Conservation (phyloP, 2,797 vertebrate species). For the Bufotes viridis region DNA sequence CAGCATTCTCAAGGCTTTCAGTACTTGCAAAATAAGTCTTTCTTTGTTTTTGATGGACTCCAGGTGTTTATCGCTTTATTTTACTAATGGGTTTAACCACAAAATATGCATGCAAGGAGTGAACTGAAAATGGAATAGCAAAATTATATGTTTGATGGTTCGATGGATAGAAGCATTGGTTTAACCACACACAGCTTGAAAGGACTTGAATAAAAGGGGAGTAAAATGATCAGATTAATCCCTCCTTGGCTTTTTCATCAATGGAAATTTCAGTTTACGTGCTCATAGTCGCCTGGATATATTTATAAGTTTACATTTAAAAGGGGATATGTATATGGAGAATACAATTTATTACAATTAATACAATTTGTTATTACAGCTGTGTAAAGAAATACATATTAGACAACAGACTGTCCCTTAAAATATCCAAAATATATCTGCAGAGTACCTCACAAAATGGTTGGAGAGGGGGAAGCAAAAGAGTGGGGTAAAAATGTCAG, state of each 20-base stretch:
- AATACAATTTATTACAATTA: too few relatives aligned
- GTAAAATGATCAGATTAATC: constrained; percentile 16
- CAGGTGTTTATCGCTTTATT: constrained; percentile 82
- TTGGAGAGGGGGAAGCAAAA: too few relatives aligned
- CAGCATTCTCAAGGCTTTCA: constrained; percentile 71
- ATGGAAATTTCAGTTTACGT: background rate
- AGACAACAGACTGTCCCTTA: too few relatives aligned
- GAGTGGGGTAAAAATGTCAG: too few relatives aligned
- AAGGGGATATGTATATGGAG: background rate
- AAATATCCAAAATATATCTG: too few relatives aligned
- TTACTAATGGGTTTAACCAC: constrained; percentile 78
- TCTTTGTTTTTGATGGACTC: constrained; percentile 84
- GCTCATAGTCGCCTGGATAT: background rate
- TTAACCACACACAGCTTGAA: constrained; percentile 48
- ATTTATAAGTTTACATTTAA: background rate
- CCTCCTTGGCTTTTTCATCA: background rate
- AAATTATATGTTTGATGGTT: constrained; percentile 74
- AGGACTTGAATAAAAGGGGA: background rate
- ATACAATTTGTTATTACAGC: too few relatives aligned
- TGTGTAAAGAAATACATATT: too few relatives aligned
- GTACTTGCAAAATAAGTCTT: constrained; percentile 75
- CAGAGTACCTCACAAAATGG: too few relatives aligned
- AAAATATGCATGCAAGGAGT: constrained; percentile 70
- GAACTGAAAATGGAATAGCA: constrained; percentile 70
- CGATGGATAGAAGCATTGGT: constrained; percentile 31